Conservation (phyloP, 1,140 invertebrate genomes). For the Psix sp. region DNA sequence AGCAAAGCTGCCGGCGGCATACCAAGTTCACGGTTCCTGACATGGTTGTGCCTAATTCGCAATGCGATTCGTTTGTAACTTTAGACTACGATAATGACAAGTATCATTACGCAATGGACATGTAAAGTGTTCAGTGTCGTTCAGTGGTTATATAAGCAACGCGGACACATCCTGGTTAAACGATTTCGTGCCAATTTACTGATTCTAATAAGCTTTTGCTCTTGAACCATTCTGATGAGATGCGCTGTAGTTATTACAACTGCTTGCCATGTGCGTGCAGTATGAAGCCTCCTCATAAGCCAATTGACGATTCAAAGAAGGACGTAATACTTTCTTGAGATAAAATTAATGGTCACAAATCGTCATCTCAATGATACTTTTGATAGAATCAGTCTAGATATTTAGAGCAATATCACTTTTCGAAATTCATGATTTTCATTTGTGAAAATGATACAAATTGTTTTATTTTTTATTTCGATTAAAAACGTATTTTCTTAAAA, state of each 20-base stretch:
- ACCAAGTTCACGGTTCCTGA: slow-evolving; percentile 48
- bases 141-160: slow-evolving; percentile 69
- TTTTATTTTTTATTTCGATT: too few species aligned
- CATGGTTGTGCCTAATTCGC: slow-evolving; percentile 41
- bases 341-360: not conserved
- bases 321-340: slow-evolving; percentile 11
- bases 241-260: slow-evolving; percentile 32
- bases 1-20: slow-evolving; percentile 26
- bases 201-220: slow-evolving; percentile 65
- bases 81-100: slow-evolving; percentile 65
- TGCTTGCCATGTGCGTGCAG: slow-evolving; percentile 23
- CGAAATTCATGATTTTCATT: too few species aligned
- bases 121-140: slow-evolving; percentile 66
- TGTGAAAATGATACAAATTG: too few species aligned
- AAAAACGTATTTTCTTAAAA: too few species aligned
- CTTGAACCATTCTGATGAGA: slow-evolving; percentile 52
- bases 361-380: too few species aligned
- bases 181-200: slow-evolving; percentile 71
- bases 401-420: too few species aligned
- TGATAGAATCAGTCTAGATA: too few species aligned
- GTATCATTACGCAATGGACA: slow-evolving; percentile 68
- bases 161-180: slow-evolving; percentile 73
- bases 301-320: slow-evolving; percentile 26
- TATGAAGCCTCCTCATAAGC: not conserved
- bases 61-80: slow-evolving; percentile 41